phyloP scores from a whole-genome alignment of 2,113 vertebrate genomes.

The Ia io region DNA sequence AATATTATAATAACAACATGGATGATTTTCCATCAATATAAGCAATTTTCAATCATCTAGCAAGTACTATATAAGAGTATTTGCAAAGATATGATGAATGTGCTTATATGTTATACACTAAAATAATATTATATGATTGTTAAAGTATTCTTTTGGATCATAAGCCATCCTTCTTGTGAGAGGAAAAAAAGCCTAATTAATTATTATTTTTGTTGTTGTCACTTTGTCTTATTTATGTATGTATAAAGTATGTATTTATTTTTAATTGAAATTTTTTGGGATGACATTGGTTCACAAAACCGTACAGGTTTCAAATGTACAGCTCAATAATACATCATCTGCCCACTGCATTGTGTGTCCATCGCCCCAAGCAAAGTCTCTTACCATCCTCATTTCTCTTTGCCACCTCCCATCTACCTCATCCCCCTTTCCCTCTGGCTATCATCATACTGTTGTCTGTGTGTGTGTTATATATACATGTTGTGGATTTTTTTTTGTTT shows the following conservation, averaged over 20 bases:
- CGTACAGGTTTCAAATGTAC: not conserved
- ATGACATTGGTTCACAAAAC: too few relatives aligned
- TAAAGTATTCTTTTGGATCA: slow-evolving; percentile 47
- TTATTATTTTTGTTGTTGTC: not conserved
- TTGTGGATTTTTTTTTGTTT: not conserved
- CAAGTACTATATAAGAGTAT: not conserved
- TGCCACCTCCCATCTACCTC: not conserved
- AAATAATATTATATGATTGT: slow-evolving; percentile 9
- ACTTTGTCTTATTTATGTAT: not conserved
- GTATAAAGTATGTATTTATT: too few relatives aligned
- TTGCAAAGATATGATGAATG: not conserved
- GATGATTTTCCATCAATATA: slow-evolving; percentile 24
- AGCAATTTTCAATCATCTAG: slow-evolving; percentile 21
- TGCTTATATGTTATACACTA: not conserved
- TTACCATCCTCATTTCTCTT: not conserved
- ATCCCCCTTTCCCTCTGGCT: not conserved
- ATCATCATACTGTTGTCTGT: not conserved
- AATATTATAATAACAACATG: slow-evolving; percentile 16
- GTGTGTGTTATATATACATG: not conserved
- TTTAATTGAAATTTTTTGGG: too few relatives aligned
- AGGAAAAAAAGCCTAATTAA: not conserved
- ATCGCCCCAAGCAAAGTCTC: not conserved
- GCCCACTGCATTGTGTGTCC: not conserved
- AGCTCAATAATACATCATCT: not conserved
- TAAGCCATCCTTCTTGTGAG: not conserved